Percentiles rank a stretch among this genome's conserved stretches.
These are phyloP conservation scores for Odontomachus brunneus DNA, from an alignment of 1,140 invertebrate species.

Conservation along the genomic window DNA sequence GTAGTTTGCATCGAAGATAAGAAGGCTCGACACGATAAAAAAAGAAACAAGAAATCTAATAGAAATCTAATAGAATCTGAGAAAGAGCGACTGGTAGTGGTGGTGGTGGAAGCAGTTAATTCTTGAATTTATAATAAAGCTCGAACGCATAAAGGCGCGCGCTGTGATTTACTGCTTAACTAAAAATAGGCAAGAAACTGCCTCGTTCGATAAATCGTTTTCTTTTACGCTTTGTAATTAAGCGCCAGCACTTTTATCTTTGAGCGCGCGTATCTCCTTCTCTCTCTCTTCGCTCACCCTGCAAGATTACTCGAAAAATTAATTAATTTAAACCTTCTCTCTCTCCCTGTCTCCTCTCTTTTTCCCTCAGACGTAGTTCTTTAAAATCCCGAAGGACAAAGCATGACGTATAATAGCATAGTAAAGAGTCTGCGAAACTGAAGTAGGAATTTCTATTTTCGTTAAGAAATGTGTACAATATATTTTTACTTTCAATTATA, in stretches of 20 bases:
- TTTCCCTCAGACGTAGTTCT: not conserved
- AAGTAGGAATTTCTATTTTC: conserved; percentile 17
- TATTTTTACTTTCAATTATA: conserved; percentile 50
- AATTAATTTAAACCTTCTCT: conserved; percentile 27
- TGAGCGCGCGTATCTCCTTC: not conserved
- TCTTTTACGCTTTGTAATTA: conserved; percentile 48
- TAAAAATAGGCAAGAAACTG: conserved; percentile 42
- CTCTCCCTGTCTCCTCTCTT: no score
- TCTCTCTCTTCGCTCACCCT: not conserved
- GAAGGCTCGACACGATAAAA: conserved; percentile 45
- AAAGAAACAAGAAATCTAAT: not conserved
- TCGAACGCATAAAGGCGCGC: conserved; percentile 36
- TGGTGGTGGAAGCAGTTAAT: conserved; percentile 37
- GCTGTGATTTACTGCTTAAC: conserved; percentile 43
- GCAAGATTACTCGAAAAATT: conserved; percentile 42
- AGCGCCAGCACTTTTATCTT: conserved; percentile 37
- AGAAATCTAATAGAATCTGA: conserved; percentile 48
- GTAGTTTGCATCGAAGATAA: conserved; percentile 54
- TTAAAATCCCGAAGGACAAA: not conserved
- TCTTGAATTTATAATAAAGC: conserved; percentile 53
- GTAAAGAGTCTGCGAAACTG: not conserved
- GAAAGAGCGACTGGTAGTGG: conserved; percentile 2
- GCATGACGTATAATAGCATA: not conserved
- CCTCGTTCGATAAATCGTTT: conserved; percentile 40
- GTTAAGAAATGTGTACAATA: not conserved